Evolutionary conservation across 2,888 invertebrate species (phyloP).

Genomic region (Dinocampus coccinellae): DNA sequence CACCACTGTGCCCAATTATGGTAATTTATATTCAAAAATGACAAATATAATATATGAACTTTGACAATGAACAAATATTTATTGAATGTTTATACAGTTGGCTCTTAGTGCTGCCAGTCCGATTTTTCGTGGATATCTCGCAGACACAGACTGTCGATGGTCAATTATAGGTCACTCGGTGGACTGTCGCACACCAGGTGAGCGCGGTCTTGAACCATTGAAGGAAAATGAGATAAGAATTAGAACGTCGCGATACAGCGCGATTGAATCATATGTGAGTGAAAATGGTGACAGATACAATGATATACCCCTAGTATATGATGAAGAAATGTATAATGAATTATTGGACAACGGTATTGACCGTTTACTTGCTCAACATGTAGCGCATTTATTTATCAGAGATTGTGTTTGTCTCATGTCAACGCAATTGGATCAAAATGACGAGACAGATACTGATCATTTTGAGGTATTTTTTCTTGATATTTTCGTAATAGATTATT

Average conservation of each 20-base stretch:
- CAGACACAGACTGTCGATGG: conserved; percentile 98
- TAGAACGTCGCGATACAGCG: conserved; percentile 96
- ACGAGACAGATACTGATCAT: conserved; percentile 94
- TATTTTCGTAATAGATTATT: background rate
- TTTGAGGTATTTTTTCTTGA: conserved; percentile 88
- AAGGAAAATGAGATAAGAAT: conserved; percentile 85
- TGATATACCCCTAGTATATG: conserved; percentile 91
- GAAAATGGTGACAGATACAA: conserved; percentile 91
- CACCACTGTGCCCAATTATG: conserved; percentile 97
- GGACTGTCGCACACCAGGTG: conserved; percentile 94
- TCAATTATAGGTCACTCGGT: conserved; percentile 96
- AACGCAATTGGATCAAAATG: conserved; percentile 95
- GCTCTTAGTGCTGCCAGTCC: conserved; percentile 98
- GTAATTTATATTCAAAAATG: conserved; percentile 74
- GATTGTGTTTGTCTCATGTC: conserved; percentile 96
- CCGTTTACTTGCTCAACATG: conserved; percentile 91
- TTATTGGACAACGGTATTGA: conserved; percentile 92
- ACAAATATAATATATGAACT: conserved; percentile 11
- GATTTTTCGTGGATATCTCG: conserved; percentile 90
- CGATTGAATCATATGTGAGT: conserved; percentile 96
- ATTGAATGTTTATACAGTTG: conserved; percentile 73
- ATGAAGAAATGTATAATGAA: conserved; percentile 84
- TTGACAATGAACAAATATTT: conserved; percentile 43
- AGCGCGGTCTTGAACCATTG: conserved; percentile 84
- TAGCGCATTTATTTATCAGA: conserved; percentile 98